These are phyloP conservation scores for Helicoverpa armigera DNA, from an alignment of 1,140 invertebrate species.

Conservation along the genomic window DNA sequence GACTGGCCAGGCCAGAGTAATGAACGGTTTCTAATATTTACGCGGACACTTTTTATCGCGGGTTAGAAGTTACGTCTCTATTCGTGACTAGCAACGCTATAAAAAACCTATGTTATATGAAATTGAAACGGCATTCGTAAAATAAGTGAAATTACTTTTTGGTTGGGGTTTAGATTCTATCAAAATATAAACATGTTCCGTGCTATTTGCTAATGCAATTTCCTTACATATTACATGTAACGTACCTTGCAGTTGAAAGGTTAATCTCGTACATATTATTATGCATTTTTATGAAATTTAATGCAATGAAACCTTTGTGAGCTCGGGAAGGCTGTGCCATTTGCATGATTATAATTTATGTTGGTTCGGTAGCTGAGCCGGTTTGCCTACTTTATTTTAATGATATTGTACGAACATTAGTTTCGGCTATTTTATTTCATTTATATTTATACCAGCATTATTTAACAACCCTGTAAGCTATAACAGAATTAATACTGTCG, in stretches of 20 bases:
- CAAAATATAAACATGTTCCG: background rate
- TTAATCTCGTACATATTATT: background rate
- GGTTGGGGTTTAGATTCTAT: background rate
- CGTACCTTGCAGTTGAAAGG: background rate
- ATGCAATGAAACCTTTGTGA: background rate
- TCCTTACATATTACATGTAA: background rate
- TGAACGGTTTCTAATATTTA: background rate
- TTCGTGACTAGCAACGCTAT: conserved; percentile 22
- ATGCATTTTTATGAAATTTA: background rate
- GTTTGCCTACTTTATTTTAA: background rate
- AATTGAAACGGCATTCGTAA: background rate
- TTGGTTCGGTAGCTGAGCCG: background rate
- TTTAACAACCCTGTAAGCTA: too few relatives aligned
- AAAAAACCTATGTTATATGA: conserved; percentile 3
- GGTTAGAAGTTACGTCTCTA: background rate
- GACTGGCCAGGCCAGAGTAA: background rate
- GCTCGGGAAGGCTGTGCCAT: conserved; percentile 13
- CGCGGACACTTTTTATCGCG: conserved; percentile 7
- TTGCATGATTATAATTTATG: conserved; percentile 19
- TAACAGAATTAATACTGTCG: too few relatives aligned
- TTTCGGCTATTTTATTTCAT: too few relatives aligned
- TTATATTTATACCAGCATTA: too few relatives aligned
- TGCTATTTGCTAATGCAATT: conserved; percentile 6
- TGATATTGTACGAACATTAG: background rate
- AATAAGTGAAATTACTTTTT: conserved; percentile 33